Conservation (phyloP, 2,888 invertebrate species). For the Smittia sp. region DNA sequence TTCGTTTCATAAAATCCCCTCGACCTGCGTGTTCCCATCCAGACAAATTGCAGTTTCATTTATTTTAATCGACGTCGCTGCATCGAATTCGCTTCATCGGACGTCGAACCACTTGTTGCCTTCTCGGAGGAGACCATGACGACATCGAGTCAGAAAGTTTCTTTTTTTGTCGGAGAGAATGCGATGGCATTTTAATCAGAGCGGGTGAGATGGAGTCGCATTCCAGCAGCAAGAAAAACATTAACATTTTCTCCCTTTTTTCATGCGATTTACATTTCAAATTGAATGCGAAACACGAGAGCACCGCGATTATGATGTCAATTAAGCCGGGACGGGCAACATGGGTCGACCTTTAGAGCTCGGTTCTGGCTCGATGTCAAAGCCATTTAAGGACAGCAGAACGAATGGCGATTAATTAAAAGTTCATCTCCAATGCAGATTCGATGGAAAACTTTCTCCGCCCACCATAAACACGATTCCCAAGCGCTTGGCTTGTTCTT, state of each 20-base stretch:
- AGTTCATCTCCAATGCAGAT: too few relatives aligned
- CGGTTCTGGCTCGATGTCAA: not conserved
- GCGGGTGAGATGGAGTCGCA: not conserved
- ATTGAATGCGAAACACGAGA: not conserved
- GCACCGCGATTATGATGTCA: conserved; percentile 2
- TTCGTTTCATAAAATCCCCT: too few relatives aligned
- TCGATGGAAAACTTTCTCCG: not conserved
- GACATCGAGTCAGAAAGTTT: too few relatives aligned
- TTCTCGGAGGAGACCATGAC: too few relatives aligned
- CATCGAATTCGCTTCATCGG: not conserved
- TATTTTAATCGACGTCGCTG: not conserved
- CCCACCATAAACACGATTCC: not conserved
- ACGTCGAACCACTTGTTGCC: not conserved
- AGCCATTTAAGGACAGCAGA: not conserved
- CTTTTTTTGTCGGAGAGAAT: too few relatives aligned
- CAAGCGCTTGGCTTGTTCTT: too few relatives aligned
- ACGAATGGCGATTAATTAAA: not conserved
- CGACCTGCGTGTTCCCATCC: too few relatives aligned
- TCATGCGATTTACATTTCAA: not conserved
- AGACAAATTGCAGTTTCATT: too few relatives aligned
- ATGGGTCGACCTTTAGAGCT: not conserved
- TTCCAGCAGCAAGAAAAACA: not conserved
- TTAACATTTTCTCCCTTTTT: not conserved
- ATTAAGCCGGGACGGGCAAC: not conserved
- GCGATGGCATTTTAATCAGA: conserved; percentile 1